phyloP scores from a whole-genome alignment of 1,140 invertebrate species.

The Stegodyphus mimosarum region DNA sequence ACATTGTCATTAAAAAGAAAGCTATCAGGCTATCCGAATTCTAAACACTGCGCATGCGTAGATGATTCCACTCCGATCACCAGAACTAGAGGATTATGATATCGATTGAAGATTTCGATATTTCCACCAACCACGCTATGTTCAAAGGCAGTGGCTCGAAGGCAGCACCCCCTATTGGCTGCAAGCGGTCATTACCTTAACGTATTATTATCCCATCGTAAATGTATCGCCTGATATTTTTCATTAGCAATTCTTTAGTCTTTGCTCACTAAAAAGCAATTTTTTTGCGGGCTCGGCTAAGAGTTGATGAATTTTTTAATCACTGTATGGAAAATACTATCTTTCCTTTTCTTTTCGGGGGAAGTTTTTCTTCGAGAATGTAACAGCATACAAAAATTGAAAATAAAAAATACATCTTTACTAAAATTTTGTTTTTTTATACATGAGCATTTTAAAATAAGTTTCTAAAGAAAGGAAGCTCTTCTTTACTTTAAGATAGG shows the following conservation, averaged over 20 bases:
- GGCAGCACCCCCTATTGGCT: conserved; percentile 47
- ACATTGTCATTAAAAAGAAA: conserved; percentile 11
- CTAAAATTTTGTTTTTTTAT: no score
- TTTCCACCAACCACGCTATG: conserved; percentile 59
- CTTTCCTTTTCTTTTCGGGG: no score
- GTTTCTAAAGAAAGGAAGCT: no score
- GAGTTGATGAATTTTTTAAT: no score
- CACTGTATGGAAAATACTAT: no score
- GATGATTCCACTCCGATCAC: conserved; percentile 10
- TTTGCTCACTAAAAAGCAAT: neutral
- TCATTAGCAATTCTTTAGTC: neutral
- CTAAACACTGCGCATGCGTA: conserved; percentile 32
- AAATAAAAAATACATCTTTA: no score
- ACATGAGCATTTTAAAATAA: no score
- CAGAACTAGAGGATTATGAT: conserved; percentile 41
- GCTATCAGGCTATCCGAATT: neutral
- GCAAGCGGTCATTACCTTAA: conserved; percentile 27
- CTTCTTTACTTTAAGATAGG: no score
- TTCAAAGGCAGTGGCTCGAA: conserved; percentile 14
- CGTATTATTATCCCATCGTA: conserved; percentile 35
- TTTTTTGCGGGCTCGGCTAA: no score
- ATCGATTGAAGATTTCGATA: conserved; percentile 58
- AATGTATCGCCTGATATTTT: conserved; percentile 4
- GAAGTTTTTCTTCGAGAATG: no score
- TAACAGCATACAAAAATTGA: no score